Evolutionary conservation across 2,113 vertebrate genomes (phyloP).

Genomic region (Montifringilla adamsi): DNA sequence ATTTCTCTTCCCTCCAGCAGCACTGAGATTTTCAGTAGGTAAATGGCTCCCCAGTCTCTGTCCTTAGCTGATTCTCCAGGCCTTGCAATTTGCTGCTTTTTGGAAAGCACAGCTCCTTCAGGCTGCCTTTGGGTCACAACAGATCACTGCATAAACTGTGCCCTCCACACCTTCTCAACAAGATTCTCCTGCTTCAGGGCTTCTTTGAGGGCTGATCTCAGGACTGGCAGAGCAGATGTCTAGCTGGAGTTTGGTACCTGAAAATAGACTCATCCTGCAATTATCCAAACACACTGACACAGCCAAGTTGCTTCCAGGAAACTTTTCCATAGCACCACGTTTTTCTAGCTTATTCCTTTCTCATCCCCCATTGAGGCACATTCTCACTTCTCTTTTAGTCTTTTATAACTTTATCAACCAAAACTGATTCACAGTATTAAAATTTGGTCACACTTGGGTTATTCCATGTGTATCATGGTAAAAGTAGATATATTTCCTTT

Average conservation of each 20-base stretch:
- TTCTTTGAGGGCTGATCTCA: neutral
- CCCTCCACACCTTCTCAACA: neutral
- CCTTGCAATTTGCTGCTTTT: neutral
- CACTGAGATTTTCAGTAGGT: neutral
- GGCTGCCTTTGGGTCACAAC: neutral
- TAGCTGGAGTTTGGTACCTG: neutral
- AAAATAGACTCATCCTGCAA: neutral
- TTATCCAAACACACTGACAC: neutral
- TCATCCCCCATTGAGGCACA: neutral
- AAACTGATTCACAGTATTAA: neutral
- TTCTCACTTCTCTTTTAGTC: neutral
- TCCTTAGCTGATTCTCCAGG: neutral
- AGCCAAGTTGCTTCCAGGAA: neutral
- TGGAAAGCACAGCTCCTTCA: neutral
- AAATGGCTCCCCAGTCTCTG: neutral
- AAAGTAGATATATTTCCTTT: neutral
- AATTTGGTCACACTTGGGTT: neutral
- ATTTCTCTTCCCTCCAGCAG: neutral
- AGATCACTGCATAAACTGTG: neutral
- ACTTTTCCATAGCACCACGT: neutral
- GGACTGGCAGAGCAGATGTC: neutral
- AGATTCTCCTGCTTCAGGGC: neutral
- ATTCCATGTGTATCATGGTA: neutral
- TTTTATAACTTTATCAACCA: neutral
- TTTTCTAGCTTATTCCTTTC: neutral